phyloP scores from a whole-genome alignment of 2,888 invertebrate genomes.

The Trileptium ribeirensis region DNA sequence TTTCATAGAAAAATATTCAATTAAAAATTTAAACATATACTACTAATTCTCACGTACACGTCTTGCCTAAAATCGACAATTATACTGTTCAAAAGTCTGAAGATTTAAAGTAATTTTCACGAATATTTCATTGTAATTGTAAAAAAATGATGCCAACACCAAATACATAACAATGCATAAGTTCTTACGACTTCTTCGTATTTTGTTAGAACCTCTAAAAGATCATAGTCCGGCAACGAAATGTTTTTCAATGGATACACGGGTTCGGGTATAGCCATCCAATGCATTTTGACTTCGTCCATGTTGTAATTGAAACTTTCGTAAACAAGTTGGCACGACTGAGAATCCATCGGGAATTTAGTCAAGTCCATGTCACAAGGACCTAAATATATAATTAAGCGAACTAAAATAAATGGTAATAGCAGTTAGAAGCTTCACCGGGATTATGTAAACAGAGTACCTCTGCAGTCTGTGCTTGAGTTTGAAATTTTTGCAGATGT shows the following conservation, averaged over 20 bases:
- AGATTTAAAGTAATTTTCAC: background rate
- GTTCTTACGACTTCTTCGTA: background rate
- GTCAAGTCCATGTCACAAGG: conserved; percentile 44
- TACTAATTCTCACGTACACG: no score
- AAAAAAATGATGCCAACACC: conserved; percentile 19
- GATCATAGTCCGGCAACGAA: conserved; percentile 46
- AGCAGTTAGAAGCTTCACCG: no score
- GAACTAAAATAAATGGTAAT: no score
- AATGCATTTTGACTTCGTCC: conserved; percentile 42
- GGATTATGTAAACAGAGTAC: no score
- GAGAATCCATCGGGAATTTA: conserved; percentile 48
- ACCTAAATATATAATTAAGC: conserved; percentile 44
- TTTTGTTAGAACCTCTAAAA: conserved; percentile 26
- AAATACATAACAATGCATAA: background rate
- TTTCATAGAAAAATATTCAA: no score
- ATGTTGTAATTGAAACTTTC: conserved; percentile 50
- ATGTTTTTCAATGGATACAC: conserved; percentile 40
- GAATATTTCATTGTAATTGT: background rate
- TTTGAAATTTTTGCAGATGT: no score
- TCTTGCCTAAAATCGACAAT: no score
- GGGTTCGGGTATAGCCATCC: conserved; percentile 34
- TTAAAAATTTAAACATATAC: no score
- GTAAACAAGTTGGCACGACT: conserved; percentile 45
- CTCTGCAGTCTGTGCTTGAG: no score
- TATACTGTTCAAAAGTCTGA: no score